Percentiles rank a stretch among this genome's conserved stretches.
Conservation (phyloP, 2,797 vertebrate species). For the Halcyon smyrnensis region DNA sequence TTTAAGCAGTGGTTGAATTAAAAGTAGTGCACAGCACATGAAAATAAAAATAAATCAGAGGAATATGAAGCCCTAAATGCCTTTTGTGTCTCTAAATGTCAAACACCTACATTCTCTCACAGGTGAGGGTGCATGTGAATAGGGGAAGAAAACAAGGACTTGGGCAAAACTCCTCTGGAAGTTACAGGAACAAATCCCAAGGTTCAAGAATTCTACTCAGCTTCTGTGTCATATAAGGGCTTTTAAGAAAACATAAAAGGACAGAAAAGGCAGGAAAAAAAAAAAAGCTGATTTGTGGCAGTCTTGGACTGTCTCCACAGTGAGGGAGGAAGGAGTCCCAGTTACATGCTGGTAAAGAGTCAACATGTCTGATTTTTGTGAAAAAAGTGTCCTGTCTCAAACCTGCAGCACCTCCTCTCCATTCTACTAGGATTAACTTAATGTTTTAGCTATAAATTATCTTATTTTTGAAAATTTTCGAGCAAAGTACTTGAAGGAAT, state of each 20-base stretch:
- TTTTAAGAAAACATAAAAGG: background rate
- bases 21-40: background rate
- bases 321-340: accelerated
- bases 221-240: background rate
- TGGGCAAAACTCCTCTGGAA: background rate
- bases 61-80: accelerated
- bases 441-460: background rate
- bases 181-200: background rate
- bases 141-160: accelerated
- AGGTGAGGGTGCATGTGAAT: background rate
- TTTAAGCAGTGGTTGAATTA: background rate
- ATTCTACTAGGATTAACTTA: background rate
- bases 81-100: background rate
- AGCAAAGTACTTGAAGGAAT: background rate
- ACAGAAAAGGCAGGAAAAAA: background rate
- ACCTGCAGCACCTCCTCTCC: background rate
- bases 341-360: accelerated
- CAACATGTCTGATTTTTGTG: background rate
- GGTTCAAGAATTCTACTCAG: accelerated
- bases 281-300: too few species aligned
- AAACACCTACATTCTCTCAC: background rate
- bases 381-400: background rate
- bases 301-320: accelerated
- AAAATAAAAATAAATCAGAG: background rate
- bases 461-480: background rate